These are phyloP conservation scores for Caradrina kadenii DNA, from an alignment of 2,888 invertebrate species.

Conservation along the genomic window DNA sequence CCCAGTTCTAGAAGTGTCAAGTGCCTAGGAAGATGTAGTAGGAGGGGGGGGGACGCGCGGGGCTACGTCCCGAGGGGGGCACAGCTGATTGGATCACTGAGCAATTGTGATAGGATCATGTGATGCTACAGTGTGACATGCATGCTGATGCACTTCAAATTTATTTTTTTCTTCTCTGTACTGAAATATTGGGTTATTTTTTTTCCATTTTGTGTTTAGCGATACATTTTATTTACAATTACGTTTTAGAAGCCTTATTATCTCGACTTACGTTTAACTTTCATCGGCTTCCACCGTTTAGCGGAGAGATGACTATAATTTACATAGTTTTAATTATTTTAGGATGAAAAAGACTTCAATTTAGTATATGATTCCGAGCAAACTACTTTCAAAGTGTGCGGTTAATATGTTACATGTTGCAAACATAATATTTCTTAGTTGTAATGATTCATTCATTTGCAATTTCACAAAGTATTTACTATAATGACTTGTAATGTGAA, in stretches of 20 bases:
- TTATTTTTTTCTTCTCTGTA: background rate
- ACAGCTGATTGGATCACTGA: constrained; percentile 84
- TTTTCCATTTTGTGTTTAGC: no score
- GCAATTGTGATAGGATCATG: constrained; percentile 76
- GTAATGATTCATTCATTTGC: constrained; percentile 21
- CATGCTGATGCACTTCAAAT: background rate
- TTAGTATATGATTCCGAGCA: no score
- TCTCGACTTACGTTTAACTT: no score
- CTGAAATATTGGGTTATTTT: no score
- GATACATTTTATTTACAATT: no score
- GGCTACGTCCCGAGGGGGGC: constrained; percentile 52
- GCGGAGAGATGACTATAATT: no score
- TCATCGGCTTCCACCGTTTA: no score
- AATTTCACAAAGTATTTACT: background rate
- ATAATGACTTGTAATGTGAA: constrained; percentile 6
- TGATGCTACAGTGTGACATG: constrained; percentile 70
- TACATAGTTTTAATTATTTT: no score
- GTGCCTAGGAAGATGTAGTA: constrained; percentile 52
- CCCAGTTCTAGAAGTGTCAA: constrained; percentile 70
- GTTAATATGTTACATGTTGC: no score
- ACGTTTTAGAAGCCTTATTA: no score
- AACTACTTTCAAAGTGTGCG: no score
- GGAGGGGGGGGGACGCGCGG: constrained; percentile 29
- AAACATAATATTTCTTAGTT: constrained; percentile 14
- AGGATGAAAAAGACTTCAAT: no score